Evolutionary conservation across 2,113 vertebrate species (phyloP).

Genomic region (Microtus montanus): DNA sequence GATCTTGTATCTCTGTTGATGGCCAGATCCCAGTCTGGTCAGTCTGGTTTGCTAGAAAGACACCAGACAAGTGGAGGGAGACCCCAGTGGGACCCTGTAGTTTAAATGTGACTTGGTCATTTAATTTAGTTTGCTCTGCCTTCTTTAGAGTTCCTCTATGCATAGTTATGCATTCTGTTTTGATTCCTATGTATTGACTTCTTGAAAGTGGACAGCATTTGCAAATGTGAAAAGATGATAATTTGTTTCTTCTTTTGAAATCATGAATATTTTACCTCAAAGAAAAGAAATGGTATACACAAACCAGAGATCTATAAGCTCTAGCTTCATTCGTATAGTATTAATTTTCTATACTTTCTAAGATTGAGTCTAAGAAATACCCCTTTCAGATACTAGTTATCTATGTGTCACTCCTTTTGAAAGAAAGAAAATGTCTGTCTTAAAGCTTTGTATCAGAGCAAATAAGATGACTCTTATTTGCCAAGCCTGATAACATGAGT

Average conservation of each 20-base stretch:
- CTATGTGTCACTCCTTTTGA: neutral
- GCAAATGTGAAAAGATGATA: neutral
- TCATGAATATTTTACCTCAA: neutral
- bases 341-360: neutral
- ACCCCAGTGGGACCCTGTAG: neutral
- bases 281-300: neutral
- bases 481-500: neutral
- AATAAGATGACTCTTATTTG: too few species aligned
- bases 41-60: neutral
- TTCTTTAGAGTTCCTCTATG: neutral
- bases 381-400: constrained; percentile 13
- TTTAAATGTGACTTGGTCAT: neutral
- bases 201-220: constrained; percentile 1
- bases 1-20: neutral
- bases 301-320: neutral
- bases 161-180: neutral
- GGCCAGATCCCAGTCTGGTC: neutral
- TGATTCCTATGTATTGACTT: neutral
- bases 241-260: constrained; percentile 9
- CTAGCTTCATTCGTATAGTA: neutral
- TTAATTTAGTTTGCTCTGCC: neutral
- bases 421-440: neutral
- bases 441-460: neutral
- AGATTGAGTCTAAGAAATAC: constrained; percentile 29
- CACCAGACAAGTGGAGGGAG: neutral